Base-by-base conservation (phyloP, 2,797 vertebrate genomes). In the Dallia pectoralis region DNA sequence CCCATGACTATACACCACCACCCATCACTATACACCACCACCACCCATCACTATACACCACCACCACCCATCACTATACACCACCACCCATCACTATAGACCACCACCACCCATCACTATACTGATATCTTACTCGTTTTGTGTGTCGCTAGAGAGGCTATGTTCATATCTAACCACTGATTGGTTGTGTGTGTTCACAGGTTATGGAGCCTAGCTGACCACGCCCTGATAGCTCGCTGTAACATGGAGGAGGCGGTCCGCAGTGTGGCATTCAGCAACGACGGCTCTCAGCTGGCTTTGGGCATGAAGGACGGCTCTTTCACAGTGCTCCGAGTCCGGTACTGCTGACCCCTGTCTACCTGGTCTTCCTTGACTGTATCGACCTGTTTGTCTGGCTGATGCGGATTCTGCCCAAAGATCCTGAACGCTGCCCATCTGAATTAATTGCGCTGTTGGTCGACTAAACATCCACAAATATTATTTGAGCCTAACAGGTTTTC, bases 261-360 rank as follows among this genome's bases (percentile, higher is more conserved):
- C 3, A 95, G 94, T 0, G 95, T 95, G 15, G 91, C 94, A 63
- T 96, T 96, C 88, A 95, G 90, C 71, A 93, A 92, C 0, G 95
- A 96, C 0, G 95, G 95, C 29, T 91, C 95, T 48, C 95, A 96
- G 89, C 81, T 96, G 32, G 94, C 94, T 0, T 88, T 96, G 18
- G 95, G 95, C 32, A 96, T 96, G 95, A 96, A 96, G 86, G 95
- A 96, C 0, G 95, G 95, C 66, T 96, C 95, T 67, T 96, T 96
- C 85, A 96, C 96, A 47, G 95, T 96, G 47, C 93, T 96, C 16
- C 89, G 95, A 74, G 95, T 96, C 66, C 94, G 94, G 89, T 90
- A 89, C 14, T 22, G 22, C 25, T 53, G 25, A 40, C 15, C 65
- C 22, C 65, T 4, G 53, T n/a, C 2, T 12, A 44, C 40, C 6